A percentile compares a stretch with the other conserved stretches of the same genome.
Conservation (phyloP, 2,888 invertebrate genomes). For the Tenodera sinensis region DNA sequence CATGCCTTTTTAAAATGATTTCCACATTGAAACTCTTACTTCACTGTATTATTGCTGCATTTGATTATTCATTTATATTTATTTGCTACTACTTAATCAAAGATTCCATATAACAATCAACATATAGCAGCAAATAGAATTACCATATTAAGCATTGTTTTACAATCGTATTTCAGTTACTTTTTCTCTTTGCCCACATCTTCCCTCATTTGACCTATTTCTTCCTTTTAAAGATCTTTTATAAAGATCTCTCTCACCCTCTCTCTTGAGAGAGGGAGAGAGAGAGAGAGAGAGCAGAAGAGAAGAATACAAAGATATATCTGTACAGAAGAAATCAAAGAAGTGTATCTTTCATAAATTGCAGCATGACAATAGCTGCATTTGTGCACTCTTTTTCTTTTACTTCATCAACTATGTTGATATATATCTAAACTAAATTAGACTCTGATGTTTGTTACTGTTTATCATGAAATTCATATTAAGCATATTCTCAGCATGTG, state of each 20-base stretch:
- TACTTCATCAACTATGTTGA: neutral
- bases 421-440: neutral
- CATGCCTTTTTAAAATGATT: no score
- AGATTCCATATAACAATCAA: neutral
- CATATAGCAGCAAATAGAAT: neutral
- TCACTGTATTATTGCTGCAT: neutral
- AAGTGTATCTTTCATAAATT: neutral
- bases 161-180: no score
- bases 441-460: neutral
- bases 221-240: no score
- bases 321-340: no score
- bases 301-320: no score
- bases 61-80: neutral
- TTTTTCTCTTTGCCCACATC: no score
- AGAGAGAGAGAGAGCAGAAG: no score
- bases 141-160: neutral
- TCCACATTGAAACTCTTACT: neutral
- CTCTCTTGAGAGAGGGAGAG: no score
- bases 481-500: neutral
- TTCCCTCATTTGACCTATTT: no score
- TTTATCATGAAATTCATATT: neutral
- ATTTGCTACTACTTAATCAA: neutral
- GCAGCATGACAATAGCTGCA: neutral
- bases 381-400: neutral
- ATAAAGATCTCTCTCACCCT: no score